Evolutionary conservation across 2,888 invertebrate genomes (phyloP).

Genomic region (Drosophila phalerata): DNA sequence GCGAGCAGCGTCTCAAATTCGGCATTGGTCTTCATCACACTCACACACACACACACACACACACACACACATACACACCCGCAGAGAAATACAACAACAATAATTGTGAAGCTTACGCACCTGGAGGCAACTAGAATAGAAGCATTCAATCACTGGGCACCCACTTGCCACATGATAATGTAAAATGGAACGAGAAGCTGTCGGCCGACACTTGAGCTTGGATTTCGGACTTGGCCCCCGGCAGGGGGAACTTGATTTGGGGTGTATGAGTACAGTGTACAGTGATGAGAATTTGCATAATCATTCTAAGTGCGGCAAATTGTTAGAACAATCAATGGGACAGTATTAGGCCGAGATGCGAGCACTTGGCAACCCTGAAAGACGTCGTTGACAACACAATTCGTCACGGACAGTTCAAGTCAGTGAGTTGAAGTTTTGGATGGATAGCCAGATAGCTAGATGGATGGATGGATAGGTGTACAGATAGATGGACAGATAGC

Average conservation of each 20-base stretch:
- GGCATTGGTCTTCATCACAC: neutral
- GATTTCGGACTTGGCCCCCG: conserved; percentile 37
- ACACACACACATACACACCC: conserved; percentile 12
- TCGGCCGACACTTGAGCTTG: conserved; percentile 25
- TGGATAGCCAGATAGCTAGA: neutral
- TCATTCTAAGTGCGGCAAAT: conserved; percentile 62
- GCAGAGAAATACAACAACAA: conserved; percentile 34
- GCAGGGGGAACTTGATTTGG: neutral
- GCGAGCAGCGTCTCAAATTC: conserved; percentile 7
- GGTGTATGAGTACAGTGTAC: neutral
- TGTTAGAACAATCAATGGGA: conserved; percentile 57
- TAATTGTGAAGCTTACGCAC: conserved; percentile 44
- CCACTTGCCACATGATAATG: conserved; percentile 53
- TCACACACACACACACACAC: conserved; percentile 22
- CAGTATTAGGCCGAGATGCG: conserved; percentile 73
- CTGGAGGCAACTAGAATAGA: conserved; percentile 45
- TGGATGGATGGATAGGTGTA: neutral
- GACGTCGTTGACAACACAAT: conserved; percentile 66
- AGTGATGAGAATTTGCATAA: conserved; percentile 65
- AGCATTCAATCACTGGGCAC: conserved; percentile 56
- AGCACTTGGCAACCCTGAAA: conserved; percentile 49
- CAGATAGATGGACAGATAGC: neutral
- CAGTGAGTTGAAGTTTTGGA: conserved; percentile 1
- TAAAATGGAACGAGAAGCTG: conserved; percentile 47
- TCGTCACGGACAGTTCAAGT: conserved; percentile 51